These are phyloP conservation scores for Wiebesia pumilae DNA, from an alignment of 1,140 invertebrate species.

Conservation along the genomic window DNA sequence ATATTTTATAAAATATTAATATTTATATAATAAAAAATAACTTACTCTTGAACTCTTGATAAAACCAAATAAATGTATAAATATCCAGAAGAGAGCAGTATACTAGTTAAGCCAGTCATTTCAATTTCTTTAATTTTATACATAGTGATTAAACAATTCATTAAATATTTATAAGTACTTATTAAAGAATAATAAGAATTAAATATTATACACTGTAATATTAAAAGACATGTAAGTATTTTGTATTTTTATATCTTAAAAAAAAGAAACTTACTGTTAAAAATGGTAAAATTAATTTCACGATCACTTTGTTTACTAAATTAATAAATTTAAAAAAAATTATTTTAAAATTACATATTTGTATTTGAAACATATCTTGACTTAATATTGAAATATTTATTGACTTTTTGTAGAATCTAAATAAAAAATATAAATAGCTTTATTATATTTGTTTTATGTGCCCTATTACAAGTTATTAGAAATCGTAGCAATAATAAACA, in stretches of 20 bases:
- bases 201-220: background rate
- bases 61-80: background rate
- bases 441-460: too few species aligned
- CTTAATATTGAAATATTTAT: background rate
- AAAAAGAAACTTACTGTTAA: background rate
- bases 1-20: too few species aligned
- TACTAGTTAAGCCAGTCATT: background rate
- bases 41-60: background rate
- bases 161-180: background rate
- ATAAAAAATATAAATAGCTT: constrained; percentile 4
- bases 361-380: background rate
- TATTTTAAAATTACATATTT: background rate
- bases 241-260: background rate
- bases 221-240: background rate
- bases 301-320: background rate
- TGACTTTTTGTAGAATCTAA: background rate
- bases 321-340: background rate
- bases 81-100: background rate
- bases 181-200: background rate
- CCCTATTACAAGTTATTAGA: too few species aligned
- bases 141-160: background rate
- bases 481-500: too few species aligned
- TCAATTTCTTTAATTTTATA: constrained; percentile 3
- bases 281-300: background rate
- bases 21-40: background rate